Conservation (phyloP, 53 echinoderm and acorn worm genomes). For the Mesocentrotus franciscanus region DNA sequence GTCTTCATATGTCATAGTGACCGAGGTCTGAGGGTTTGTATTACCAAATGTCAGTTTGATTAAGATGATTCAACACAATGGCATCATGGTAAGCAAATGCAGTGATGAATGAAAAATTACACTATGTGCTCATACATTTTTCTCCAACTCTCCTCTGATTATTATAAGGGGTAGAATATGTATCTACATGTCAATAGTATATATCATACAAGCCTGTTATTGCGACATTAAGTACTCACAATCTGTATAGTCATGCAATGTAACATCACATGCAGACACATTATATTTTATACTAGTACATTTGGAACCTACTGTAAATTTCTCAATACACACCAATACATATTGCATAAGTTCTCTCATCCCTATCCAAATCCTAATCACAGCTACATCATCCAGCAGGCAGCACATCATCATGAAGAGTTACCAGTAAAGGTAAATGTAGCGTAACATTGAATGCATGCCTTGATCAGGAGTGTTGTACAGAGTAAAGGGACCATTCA, state of each 20-base stretch:
- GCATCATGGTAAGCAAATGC: neutral
- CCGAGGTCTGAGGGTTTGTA: neutral
- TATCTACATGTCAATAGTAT: too few species aligned
- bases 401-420: neutral
- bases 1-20: neutral
- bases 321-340: neutral
- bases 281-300: neutral
- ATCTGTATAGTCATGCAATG: neutral
- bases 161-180: neutral
- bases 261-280: neutral
- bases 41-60: neutral
- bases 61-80: conserved; percentile 3
- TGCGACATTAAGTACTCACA: neutral
- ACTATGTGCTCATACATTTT: neutral
- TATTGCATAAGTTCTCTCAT: neutral
- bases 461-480: neutral
- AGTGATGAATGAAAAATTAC: neutral
- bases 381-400: neutral
- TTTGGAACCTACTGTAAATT: neutral
- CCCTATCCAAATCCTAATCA: neutral
- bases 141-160: neutral
- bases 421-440: conserved; percentile 8
- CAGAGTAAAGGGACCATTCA: neutral
- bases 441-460: conserved; percentile 18
- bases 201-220: too few species aligned